Conservation (phyloP, 23 tunicate genomes). For the Styela clava region DNA sequence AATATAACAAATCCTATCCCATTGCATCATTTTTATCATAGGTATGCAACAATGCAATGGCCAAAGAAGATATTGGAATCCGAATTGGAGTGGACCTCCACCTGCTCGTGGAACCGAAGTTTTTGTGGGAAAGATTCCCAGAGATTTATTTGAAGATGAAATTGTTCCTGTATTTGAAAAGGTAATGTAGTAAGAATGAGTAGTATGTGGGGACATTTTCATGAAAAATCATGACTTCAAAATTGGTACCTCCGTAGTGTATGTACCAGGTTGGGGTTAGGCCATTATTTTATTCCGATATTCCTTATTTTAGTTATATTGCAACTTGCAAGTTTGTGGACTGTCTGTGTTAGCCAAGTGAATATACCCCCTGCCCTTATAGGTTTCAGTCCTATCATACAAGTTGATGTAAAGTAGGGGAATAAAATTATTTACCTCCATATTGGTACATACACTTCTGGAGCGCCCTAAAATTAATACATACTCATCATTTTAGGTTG, state of each 20-base stretch:
- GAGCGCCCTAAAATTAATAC: not conserved
- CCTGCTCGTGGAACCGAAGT: conserved; percentile 97
- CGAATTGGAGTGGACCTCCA: conserved; percentile 72
- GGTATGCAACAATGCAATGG: conserved; percentile 98
- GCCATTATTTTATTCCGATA: no score
- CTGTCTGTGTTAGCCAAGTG: no score
- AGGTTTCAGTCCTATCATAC: no score
- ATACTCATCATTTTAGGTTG: conserved; percentile 14
- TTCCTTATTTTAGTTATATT: no score
- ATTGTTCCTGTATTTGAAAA: conserved; percentile 92
- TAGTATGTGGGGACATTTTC: not conserved
- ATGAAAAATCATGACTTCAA: not conserved
- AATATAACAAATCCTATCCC: no score
- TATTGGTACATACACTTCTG: no score
- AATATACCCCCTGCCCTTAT: no score
- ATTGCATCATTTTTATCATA: conserved; percentile 34
- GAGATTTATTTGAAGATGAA: conserved; percentile 92
- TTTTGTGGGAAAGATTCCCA: conserved; percentile 93
- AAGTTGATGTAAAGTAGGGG: no score
- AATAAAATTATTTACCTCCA: no score
- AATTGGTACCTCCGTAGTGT: not conserved
- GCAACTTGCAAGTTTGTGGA: no score
- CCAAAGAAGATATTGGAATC: conserved; percentile 92
- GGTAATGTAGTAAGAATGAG: no score
- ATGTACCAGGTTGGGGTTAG: no score